Base-by-base conservation (phyloP, 2,797 vertebrate species). In the Sebastes itinus region DNA sequence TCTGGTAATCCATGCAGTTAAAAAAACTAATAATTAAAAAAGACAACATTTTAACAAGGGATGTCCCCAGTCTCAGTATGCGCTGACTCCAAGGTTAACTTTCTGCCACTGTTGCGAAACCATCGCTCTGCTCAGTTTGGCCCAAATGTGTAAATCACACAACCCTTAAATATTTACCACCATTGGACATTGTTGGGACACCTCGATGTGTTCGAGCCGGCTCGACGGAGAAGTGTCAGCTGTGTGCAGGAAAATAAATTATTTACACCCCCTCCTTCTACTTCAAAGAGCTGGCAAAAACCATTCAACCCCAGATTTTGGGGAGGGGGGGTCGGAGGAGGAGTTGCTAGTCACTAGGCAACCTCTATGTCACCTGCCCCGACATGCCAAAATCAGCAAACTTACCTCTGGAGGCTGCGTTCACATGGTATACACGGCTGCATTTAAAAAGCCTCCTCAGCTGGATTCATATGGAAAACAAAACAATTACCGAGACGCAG, bases 221-320 rank as follows among this genome's bases (percentile, higher is more conserved):
- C 84, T 89, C 81, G 82, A 86, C 74, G n/a, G 88, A 92, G 88
- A 90, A 82, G 90, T 91, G 91, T 94, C 90, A 91, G 89, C 93
- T 90, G 89, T 81, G 89, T 78, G 86, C 90, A 82, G 89, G 73
- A 78, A 95, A 94, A 95, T 95, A 90, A 95, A 95, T 95, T 92
- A 95, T 96, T 95, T 93, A 96, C 90, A 93, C 90, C 82, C 88
- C 85, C 87, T 85, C 87, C 86, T 90, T 91, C 89, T 81, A 94
- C 95, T 95, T 96, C 93, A 95, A 95, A 95, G 93, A 86, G 81
- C 89, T 89, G 89, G 91, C 89, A 46, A 94, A 94, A 92, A 90
- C 87, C 87, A 92, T 92, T 92, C 92, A 93, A 92, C 83, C 88
- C 73, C 87, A 89, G 87, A 90, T 90, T 46, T 92, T 92, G 28